These are phyloP conservation scores for Autographa gamma DNA, from an alignment of 2,888 invertebrate species.

Conservation along the genomic window DNA sequence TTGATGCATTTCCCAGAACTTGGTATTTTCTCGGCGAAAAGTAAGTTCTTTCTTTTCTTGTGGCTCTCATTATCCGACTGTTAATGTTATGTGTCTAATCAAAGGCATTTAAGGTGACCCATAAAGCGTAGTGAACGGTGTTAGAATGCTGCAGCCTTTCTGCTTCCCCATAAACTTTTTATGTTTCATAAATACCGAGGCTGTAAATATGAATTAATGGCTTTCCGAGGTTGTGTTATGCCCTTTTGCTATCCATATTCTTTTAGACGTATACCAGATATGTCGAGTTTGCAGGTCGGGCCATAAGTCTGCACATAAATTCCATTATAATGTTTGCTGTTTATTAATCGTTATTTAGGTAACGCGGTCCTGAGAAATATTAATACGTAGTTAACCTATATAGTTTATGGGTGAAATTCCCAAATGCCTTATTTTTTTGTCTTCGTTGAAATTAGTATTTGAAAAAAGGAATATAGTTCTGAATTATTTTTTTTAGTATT, in stretches of 20 bases:
- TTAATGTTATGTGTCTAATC: slow-evolving; percentile 69
- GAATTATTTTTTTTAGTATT: too few relatives aligned
- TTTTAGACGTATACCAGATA: slow-evolving; percentile 70
- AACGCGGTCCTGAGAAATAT: slow-evolving; percentile 13
- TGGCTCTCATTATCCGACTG: slow-evolving; percentile 43
- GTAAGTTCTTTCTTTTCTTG: slow-evolving; percentile 6
- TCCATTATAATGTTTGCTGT: slow-evolving; percentile 62
- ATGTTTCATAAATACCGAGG: slow-evolving; percentile 86
- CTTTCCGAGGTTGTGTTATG: slow-evolving; percentile 76
- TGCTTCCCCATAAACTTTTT: slow-evolving; percentile 84
- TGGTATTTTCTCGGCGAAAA: not conserved
- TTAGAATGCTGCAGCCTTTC: slow-evolving; percentile 79
- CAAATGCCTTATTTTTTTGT: too few relatives aligned
- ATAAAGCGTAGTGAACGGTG: slow-evolving; percentile 73
- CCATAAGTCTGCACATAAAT: slow-evolving; percentile 66
- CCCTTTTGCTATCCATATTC: slow-evolving; percentile 72
- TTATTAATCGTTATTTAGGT: slow-evolving; percentile 53
- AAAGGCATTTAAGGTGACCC: slow-evolving; percentile 81
- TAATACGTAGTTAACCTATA: not conserved
- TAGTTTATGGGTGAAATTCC: too few relatives aligned
- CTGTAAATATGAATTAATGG: slow-evolving; percentile 87
- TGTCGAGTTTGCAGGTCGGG: slow-evolving; percentile 66
- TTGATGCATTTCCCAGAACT: slow-evolving; percentile 16
- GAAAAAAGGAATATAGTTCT: too few relatives aligned
- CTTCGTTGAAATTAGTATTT: too few relatives aligned